These are phyloP conservation scores for Brachyptera putata DNA, from an alignment of 2,888 invertebrate species.

Conservation along the genomic window DNA sequence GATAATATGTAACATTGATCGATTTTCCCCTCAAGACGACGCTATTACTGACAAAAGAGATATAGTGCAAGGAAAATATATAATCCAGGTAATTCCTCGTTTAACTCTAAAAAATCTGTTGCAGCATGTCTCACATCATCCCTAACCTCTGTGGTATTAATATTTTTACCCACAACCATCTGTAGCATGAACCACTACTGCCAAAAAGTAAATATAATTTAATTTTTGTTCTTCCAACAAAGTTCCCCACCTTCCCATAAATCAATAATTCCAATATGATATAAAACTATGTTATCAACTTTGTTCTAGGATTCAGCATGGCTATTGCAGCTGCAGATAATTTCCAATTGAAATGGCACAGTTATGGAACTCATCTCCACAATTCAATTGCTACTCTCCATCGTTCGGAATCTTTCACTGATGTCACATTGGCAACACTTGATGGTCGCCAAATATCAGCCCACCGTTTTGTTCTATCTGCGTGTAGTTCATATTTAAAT, in stretches of 20 bases:
- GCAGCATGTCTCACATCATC: too few relatives aligned
- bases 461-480: constrained; percentile 78
- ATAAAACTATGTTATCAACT: neutral
- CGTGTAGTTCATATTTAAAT: constrained; percentile 66
- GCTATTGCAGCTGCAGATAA: constrained; percentile 61
- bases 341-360: constrained; percentile 86
- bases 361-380: constrained; percentile 76
- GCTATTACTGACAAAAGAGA: neutral
- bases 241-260: neutral
- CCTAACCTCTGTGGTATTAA: too few relatives aligned
- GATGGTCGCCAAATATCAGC: constrained; percentile 78
- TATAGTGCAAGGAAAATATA: neutral
- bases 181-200: too few relatives aligned
- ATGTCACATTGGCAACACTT: constrained; percentile 73
- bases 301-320: constrained; percentile 41
- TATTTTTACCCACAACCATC: too few relatives aligned
- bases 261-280: constrained; percentile 4
- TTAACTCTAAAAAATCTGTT: too few relatives aligned
- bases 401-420: constrained; percentile 76
- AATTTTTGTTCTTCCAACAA: too few relatives aligned
- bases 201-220: too few relatives aligned
- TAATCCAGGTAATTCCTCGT: neutral
- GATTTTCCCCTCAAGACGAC: constrained; percentile 34
- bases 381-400: constrained; percentile 73
- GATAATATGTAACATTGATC: constrained; percentile 37